A percentile compares a stretch with the other conserved stretches of the same genome.
These are phyloP conservation scores for Pomatostomus ruficeps DNA, from an alignment of 2,113 vertebrate genomes.

Conservation along the genomic window DNA sequence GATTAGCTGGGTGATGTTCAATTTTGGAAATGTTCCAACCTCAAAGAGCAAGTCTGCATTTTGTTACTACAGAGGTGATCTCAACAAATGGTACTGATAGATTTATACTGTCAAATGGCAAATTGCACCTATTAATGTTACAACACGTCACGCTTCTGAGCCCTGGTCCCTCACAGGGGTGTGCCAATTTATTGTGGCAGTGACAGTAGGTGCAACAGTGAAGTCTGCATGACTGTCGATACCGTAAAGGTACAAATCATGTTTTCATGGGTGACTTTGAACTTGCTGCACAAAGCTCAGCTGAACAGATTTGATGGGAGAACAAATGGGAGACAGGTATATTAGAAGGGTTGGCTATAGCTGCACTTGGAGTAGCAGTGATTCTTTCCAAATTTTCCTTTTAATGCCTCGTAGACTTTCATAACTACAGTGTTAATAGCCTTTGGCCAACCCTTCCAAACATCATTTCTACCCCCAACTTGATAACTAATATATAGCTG, in stretches of 20 bases:
- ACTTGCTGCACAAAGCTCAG: background rate
- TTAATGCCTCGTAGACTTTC: background rate
- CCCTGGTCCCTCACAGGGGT: background rate
- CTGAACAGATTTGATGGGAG: background rate
- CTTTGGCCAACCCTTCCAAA: background rate
- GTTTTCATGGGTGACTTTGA: background rate
- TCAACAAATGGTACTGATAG: background rate
- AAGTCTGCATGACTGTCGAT: background rate
- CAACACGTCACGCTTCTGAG: background rate
- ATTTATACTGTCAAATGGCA: background rate
- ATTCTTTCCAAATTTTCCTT: background rate
- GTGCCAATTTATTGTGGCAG: background rate
- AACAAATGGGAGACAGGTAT: background rate
- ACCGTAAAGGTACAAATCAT: background rate
- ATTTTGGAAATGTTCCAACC: slow-evolving; percentile 1
- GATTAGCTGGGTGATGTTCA: slow-evolving; percentile 5
- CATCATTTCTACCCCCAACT: background rate
- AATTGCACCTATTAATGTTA: background rate
- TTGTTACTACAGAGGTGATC: background rate
- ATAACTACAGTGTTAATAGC: background rate
- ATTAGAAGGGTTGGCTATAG: background rate
- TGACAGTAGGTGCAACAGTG: background rate
- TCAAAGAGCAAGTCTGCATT: background rate
- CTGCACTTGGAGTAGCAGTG: background rate
- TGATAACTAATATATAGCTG: background rate